A percentile compares a stretch with the other conserved stretches of the same genome.
Conservation (phyloP, 1,140 invertebrate species). For the Triops cancriformis region DNA sequence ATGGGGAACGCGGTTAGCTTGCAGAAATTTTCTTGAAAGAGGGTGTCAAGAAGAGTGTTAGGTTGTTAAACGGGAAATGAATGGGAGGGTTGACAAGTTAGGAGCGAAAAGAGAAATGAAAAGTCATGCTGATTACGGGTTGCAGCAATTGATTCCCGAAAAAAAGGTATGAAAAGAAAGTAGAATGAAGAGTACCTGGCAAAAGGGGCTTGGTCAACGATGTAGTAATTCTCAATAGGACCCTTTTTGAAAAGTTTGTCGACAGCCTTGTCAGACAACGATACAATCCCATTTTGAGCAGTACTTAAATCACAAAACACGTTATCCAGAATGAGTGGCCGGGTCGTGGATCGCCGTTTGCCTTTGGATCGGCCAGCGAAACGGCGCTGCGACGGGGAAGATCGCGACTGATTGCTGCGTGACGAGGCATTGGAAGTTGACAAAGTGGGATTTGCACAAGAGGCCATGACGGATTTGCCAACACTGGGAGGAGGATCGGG, state of each 20-base stretch:
- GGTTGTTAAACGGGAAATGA: not conserved
- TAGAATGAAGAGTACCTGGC: conserved; percentile 38
- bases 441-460: not conserved
- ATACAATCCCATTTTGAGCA: conserved; percentile 36
- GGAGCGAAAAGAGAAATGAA: not conserved
- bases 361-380: conserved; percentile 17
- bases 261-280: conserved; percentile 38
- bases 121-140: not conserved
- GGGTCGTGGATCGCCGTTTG: conserved; percentile 1
- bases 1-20: too few relatives aligned
- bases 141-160: not conserved
- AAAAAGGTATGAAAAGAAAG: not conserved
- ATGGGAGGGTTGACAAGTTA: not conserved
- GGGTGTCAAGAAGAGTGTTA: not conserved
- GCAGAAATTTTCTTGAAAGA: too few relatives aligned
- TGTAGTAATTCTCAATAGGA: conserved; percentile 45
- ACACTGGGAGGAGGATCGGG: not conserved
- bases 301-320: conserved; percentile 29
- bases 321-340: conserved; percentile 18
- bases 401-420: not conserved
- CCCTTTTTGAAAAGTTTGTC: conserved; percentile 44
- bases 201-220: conserved; percentile 47
- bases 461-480: conserved; percentile 4
- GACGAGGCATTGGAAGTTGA: not conserved
- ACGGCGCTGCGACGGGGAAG: not conserved